Percentiles rank a stretch among this genome's conserved stretches.
phyloP scores from a whole-genome alignment of 2,888 invertebrate species.

The Caenorhabditis angaria region DNA sequence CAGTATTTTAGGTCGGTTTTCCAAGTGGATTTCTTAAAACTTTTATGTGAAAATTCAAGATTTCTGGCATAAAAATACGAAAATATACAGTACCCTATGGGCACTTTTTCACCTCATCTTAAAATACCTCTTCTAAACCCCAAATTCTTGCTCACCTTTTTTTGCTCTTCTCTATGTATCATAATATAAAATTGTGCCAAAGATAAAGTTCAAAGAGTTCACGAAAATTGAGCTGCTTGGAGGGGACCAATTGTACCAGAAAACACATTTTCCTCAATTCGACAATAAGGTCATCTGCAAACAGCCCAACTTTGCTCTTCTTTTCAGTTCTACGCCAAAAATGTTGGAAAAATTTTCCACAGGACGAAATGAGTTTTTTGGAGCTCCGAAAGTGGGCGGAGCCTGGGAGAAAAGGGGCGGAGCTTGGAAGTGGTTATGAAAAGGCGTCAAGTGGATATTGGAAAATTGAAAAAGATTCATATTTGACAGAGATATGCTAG shows the following conservation, averaged over 20 bases:
- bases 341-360: neutral
- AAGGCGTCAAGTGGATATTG: conserved; percentile 36
- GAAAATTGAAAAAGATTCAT: neutral
- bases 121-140: too few relatives aligned
- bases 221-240: conserved; percentile 44
- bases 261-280: too few relatives aligned
- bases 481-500: neutral
- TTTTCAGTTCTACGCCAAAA: neutral
- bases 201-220: too few relatives aligned
- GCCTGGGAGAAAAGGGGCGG: conserved; percentile 10
- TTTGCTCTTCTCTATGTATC: too few relatives aligned
- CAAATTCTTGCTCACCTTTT: too few relatives aligned
- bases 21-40: too few relatives aligned
- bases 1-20: too few relatives aligned
- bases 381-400: conserved; percentile 14
- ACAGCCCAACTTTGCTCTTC: conserved; percentile 20
- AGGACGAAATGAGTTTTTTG: neutral
- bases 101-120: too few relatives aligned
- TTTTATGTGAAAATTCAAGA: too few relatives aligned
- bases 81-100: too few relatives aligned
- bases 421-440: conserved; percentile 25
- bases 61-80: too few relatives aligned
- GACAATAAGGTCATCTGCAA: conserved; percentile 49
- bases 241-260: conserved; percentile 46
- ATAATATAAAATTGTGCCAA: too few relatives aligned